Percentiles rank a stretch among this genome's conserved stretches.
These are phyloP conservation scores for Carabus problematicus DNA, from an alignment of 2,888 invertebrate genomes.

Conservation along the genomic window DNA sequence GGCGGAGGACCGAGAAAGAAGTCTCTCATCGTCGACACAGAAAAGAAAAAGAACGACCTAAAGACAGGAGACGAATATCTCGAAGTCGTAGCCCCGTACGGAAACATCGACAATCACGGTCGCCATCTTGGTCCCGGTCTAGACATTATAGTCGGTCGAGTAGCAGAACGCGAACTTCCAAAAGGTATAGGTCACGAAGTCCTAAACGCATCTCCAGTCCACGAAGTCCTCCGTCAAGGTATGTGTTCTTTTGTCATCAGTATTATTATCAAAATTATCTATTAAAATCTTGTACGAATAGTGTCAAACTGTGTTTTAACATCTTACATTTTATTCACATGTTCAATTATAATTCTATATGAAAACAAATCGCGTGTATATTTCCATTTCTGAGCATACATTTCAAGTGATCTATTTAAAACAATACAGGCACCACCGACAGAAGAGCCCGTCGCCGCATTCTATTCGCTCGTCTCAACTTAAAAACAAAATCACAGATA, in stretches of 20 bases:
- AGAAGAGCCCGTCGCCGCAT: conserved; percentile 57
- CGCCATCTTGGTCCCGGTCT: conserved; percentile 59
- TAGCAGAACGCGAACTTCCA: conserved; percentile 54
- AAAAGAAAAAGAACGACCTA: conserved; percentile 59
- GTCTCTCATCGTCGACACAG: conserved; percentile 59
- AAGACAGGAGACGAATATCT: conserved; percentile 61
- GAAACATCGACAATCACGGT: conserved; percentile 65
- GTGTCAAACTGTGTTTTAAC: neutral
- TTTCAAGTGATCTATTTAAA: conserved; percentile 14
- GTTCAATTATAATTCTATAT: neutral
- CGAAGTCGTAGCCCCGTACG: conserved; percentile 67
- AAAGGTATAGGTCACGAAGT: conserved; percentile 63
- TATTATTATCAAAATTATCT: too few relatives aligned
- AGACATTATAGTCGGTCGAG: conserved; percentile 60
- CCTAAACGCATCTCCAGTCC: conserved; percentile 49
- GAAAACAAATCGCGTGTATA: neutral
- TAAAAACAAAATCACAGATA: conserved; percentile 85
- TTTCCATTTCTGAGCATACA: neutral
- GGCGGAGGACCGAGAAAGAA: conserved; percentile 58
- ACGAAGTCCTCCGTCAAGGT: conserved; percentile 47
- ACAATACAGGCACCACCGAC: conserved; percentile 48
- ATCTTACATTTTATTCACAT: neutral
- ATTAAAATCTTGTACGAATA: too few relatives aligned
- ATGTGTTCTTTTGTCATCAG: conserved; percentile 15
- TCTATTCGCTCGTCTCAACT: conserved; percentile 66